Evolutionary conservation across 2,888 invertebrate species (phyloP).

Genomic region (Ophioninae sp.): DNA sequence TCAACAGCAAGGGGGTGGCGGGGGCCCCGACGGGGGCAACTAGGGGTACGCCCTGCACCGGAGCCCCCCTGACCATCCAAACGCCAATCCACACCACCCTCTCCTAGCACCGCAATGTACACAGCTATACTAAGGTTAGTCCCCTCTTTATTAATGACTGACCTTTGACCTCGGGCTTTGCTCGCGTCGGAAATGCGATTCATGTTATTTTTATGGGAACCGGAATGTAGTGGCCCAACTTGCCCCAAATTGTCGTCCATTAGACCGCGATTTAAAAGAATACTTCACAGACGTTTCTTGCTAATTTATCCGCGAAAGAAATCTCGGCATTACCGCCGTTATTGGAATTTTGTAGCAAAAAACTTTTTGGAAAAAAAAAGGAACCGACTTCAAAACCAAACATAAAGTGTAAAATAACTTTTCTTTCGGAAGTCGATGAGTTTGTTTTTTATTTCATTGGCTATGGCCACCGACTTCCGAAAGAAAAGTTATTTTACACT

Average conservation of each 20-base stretch:
- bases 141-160: not conserved
- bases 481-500: too few relatives aligned
- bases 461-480: too few relatives aligned
- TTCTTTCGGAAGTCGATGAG: too few relatives aligned
- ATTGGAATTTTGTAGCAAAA: too few relatives aligned
- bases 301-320: too few relatives aligned
- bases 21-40: slow-evolving; percentile 80
- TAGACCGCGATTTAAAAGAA: too few relatives aligned
- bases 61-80: slow-evolving; percentile 80
- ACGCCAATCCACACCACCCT: slow-evolving; percentile 80
- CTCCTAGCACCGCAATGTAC: slow-evolving; percentile 81
- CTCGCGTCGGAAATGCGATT: not conserved
- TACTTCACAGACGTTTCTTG: too few relatives aligned
- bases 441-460: too few relatives aligned
- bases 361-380: too few relatives aligned
- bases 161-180: not conserved
- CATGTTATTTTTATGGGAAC: not conserved
- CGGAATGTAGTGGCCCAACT: not conserved
- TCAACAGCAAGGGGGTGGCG: slow-evolving; percentile 80
- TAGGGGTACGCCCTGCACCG: slow-evolving; percentile 82
- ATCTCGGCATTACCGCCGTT: too few relatives aligned
- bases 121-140: slow-evolving; percentile 81
- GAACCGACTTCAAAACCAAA: too few relatives aligned
- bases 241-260: not conserved
- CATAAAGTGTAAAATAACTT: too few relatives aligned